Evolutionary conservation across 2,888 invertebrate genomes (phyloP), one percentile per base, ranked within the genome.

Genomic region (Melinaea marsaeus): DNA sequence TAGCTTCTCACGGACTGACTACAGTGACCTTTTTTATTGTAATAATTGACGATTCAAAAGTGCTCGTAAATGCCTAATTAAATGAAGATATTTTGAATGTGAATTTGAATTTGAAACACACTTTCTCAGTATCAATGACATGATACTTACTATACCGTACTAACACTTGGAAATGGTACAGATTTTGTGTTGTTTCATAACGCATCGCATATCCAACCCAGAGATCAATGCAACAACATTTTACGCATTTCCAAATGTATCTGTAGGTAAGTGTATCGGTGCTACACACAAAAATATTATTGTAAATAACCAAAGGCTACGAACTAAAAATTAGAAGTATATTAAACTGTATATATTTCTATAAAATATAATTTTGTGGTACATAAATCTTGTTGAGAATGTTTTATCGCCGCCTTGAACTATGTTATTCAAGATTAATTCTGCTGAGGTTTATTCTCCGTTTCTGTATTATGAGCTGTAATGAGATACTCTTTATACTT

Each of bases 161-260:
- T 45, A 46, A 47, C 56, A 55, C 55, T 55, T 48, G 33, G 56
- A 55, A 61, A 66, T 60, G 55, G 45, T 61, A 46, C 48, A 61
- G 61, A 70, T 58, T 61, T 62, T 63, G 60, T 69, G 60, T 69
- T 61, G 61, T 79, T 69, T 73, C 72, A 76, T 78, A 79, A 73
- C 75, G 68, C 71, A 72, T 73, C 70, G 74, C 72, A 74, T 74
- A 73, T 66, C 64, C 64, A 47, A 63, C 60, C 60, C 55, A 64
- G 61, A 64, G 64, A 75, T 74, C 80, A 75, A 80, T 85, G 85
- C 84, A 86, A 87, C 87, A 85, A 85, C 79, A 84, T 76, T 86
- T 88, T 88, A 88, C 86, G 71, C 68, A 64, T 61, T 69, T 77
- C 88, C 88, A 88, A 87, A 82, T 83, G 80, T 84, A 82, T 79